Evolutionary conservation across 2,888 invertebrate genomes (phyloP), one percentile per base, ranked within the genome.

Genomic region (Meliscaeva auricollis): DNA sequence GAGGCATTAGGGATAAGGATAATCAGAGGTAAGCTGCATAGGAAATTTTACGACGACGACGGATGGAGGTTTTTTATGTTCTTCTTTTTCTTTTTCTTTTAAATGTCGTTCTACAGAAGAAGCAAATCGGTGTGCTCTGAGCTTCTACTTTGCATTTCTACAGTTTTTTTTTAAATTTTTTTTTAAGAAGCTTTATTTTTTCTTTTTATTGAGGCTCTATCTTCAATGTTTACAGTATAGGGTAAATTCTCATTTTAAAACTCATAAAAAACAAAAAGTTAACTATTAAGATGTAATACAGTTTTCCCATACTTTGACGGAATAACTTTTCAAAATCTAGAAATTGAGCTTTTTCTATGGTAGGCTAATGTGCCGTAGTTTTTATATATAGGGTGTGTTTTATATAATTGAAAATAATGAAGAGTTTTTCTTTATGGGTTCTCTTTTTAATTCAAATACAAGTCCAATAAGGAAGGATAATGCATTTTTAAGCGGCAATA

Each of bases 11-110:
- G 82, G 88, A 89, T 80, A 89, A 89, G 82, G 89, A 90, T 72
- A 88, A 87, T 52, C 89, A 90, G 88, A 90, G 90, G 90, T 90
- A 90, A 90, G 90, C 89, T 89, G 88, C 88, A 89, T 89, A 80
- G 87, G 73, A 81, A 83, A 87, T 85, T 85, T 85, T 81, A 85
- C 73, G 85, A 72, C 56, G 70, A 84, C 84, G 84, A 69, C 64
- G 68, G 69, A 77, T 81, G 60, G 66, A 72, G 41, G 70, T 64
- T 54, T 79, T 64, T 80, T 68, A 66, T 84, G 64, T 58, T 70
- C 75, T 44, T 41, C 69, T 79, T 78, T 74, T 48, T 41, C 44
- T 56, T 52, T 46, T 8, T 20, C 17, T 46, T 17, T 17, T 46
- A 8, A 69, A 79, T 56, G 68, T 60, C 60, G n/a, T n/a, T n/a